Conservation (phyloP, 2,797 vertebrate genomes). For the Leucoraja ocellata region DNA sequence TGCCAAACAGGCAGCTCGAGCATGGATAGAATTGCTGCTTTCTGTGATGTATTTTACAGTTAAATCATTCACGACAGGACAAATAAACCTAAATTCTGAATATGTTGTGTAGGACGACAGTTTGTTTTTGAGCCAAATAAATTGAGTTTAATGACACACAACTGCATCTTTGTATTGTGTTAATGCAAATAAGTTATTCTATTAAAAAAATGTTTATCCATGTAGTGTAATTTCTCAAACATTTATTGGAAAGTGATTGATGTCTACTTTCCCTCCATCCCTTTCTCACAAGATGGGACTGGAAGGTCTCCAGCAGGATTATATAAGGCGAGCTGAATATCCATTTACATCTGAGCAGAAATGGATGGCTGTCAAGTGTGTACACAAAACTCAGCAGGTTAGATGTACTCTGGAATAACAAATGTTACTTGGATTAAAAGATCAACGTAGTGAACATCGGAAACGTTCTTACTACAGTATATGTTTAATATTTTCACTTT, state of each 20-base stretch:
- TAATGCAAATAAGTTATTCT: neutral
- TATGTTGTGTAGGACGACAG: neutral
- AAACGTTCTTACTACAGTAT: neutral
- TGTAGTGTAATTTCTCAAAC: neutral
- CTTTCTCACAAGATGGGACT: slow-evolving; percentile 73
- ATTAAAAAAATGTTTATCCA: neutral
- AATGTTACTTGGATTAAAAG: neutral
- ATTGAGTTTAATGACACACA: neutral
- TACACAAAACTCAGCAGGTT: slow-evolving; percentile 81
- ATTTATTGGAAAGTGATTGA: neutral
- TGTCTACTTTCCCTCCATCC: neutral
- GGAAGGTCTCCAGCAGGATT: slow-evolving; percentile 80
- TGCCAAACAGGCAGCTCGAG: neutral
- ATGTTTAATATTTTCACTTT: neutral
- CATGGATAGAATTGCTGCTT: neutral
- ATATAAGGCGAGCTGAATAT: slow-evolving; percentile 76
- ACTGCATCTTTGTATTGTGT: neutral
- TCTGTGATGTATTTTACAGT: neutral
- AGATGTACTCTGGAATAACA: neutral
- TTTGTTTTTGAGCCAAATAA: neutral
- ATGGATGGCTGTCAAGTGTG: slow-evolving; percentile 90
- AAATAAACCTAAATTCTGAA: neutral
- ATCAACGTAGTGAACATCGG: neutral
- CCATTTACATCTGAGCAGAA: slow-evolving; percentile 93
- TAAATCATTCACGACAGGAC: neutral